Percentiles rank a stretch among this genome's conserved stretches.
phyloP scores from a whole-genome alignment of 2,113 vertebrate species.

The Gnathonemus longibarbis region DNA sequence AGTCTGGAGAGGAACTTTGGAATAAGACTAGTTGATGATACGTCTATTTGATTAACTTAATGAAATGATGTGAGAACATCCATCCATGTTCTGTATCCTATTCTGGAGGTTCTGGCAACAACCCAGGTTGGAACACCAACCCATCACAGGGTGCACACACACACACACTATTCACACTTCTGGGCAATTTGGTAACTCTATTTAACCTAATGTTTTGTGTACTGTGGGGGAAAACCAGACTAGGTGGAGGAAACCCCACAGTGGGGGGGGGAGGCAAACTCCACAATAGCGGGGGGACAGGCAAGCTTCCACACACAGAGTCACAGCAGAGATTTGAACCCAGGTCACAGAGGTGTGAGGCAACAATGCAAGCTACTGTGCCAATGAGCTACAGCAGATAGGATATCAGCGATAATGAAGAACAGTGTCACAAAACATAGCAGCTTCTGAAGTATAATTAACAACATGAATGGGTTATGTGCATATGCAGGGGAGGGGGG shows the following conservation, averaged over 20 bases:
- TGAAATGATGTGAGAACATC: not conserved
- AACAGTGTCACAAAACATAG: not conserved
- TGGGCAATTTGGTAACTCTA: not conserved
- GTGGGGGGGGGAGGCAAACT: not conserved
- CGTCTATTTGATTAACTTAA: not conserved
- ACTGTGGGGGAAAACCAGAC: not conserved
- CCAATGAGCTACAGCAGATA: not conserved
- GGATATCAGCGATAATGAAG: not conserved
- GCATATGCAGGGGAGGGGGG: not conserved
- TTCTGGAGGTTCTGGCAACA: not conserved
- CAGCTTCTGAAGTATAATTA: not conserved
- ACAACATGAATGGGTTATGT: not conserved
- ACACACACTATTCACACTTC: too few relatives aligned
- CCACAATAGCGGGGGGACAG: too few relatives aligned
- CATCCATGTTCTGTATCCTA: not conserved
- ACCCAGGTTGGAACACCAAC: not conserved
- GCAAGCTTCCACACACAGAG: not conserved
- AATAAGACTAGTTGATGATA: not conserved
- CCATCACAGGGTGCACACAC: not conserved
- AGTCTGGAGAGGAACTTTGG: not conserved
- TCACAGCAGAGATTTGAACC: not conserved
- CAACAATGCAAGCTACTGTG: not conserved
- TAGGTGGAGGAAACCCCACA: not conserved
- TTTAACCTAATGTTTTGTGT: not conserved
- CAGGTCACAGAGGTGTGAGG: not conserved